Base-by-base conservation (phyloP, 2,113 vertebrate genomes). In the Parotia lawesii region DNA sequence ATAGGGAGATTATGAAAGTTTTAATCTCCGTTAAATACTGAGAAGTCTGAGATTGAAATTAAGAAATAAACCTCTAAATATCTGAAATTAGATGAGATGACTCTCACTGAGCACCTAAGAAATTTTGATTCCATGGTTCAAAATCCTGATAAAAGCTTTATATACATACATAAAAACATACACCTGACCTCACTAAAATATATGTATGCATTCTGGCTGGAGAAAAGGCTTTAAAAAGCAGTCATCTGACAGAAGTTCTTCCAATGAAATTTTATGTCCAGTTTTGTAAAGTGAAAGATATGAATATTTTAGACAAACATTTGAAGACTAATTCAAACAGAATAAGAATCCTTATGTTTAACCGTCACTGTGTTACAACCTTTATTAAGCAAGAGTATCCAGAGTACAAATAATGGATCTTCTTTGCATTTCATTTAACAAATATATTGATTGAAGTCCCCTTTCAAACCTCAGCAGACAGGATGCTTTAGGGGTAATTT, bases 391-490 rank as follows among this genome's bases (percentile, higher is more conserved):
- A 79, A 82, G 72, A 71, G 54, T 89, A 94, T 82, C 44, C 48
- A 66, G 73, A 51, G 62, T 79, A 87, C 70, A 84, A 96, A 94
- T 77, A 92, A 90, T 64, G 51, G 85, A 58, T 91, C 75, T 71
- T 75, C 84, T 94, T 93, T 95, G 94, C 94, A 93, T 97, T 96
- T 93, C 90, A 89, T 94, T 92, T 96, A 88, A 90, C 82, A 95
- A 96, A 95, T 92, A 95, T 92, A 95, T 96, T 96, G 96, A 95
- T 93, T 95, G 78, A 96, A 95, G 84, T 96, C 78, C 78, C 61
- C 75, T 94, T 95, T 87, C 86, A 95, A 96, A 92, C 84, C 82
- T 92, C 93, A 87, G 74, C 94, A 96, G 94, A 96, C 54, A 1
- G 71, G 82, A 92, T 83, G 93, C 94, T 97, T 95, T 94, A 95